Evolutionary conservation across 2,797 vertebrate species (phyloP).

Genomic region (Anniella stebbinsi): DNA sequence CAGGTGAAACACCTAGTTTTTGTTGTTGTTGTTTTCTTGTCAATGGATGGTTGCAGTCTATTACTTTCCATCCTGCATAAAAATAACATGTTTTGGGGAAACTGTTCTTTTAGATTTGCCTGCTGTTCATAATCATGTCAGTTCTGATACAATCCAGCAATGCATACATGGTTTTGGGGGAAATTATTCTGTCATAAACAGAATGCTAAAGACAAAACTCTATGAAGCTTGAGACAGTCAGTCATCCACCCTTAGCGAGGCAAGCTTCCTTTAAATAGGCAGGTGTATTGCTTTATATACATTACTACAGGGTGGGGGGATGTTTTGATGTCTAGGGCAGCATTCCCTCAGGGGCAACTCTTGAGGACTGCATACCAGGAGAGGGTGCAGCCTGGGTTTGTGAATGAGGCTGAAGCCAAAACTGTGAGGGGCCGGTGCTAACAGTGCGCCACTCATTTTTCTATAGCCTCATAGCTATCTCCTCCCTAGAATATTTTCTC

Average conservation of each 20-base stretch:
- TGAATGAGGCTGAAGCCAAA: background rate
- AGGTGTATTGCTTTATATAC: background rate
- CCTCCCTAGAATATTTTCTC: too few relatives aligned
- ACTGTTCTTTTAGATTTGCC: conserved; percentile 22
- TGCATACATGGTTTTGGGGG: background rate
- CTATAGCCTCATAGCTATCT: too few relatives aligned
- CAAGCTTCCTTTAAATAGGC: conserved; percentile 1
- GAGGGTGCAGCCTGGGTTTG: background rate
- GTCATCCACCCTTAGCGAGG: background rate
- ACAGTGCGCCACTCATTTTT: background rate
- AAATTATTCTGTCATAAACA: conserved; percentile 20
- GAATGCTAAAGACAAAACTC: conserved; percentile 32
- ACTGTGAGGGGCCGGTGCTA: too few relatives aligned
- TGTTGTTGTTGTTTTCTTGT: conserved; percentile 25
- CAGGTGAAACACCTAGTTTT: conserved; percentile 10
- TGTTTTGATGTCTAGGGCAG: background rate
- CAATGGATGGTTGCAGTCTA: conserved; percentile 15
- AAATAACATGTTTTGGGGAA: conserved; percentile 38
- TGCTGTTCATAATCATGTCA: conserved; percentile 33
- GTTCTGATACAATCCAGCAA: conserved; percentile 27
- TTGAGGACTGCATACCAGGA: background rate
- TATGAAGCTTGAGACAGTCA: conserved; percentile 15
- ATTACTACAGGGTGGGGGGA: background rate
- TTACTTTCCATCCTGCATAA: conserved; percentile 26
- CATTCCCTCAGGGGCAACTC: background rate